A percentile compares a stretch with the other conserved stretches of the same genome.
These are phyloP conservation scores for Acrobasis suavella DNA, from an alignment of 2,888 invertebrate species.

Conservation along the genomic window DNA sequence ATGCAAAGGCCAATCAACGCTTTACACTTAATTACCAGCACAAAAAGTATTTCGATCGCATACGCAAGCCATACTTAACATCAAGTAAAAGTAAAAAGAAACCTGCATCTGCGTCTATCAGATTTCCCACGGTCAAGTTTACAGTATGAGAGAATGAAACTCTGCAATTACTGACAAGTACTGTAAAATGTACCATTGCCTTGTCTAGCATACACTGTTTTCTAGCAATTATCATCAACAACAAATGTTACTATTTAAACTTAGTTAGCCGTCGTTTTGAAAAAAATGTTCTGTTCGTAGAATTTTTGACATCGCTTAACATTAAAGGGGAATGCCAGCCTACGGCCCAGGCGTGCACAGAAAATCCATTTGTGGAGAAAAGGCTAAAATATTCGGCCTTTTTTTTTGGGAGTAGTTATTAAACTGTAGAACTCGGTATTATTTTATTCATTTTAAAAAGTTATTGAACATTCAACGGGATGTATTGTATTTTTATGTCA, in stretches of 20 bases:
- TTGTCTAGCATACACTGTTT: background rate
- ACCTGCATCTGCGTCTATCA: conserved; percentile 41
- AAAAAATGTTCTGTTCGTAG: no score
- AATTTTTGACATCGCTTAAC: no score
- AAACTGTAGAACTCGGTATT: no score
- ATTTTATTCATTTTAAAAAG: no score
- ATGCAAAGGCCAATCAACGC: conserved; percentile 1
- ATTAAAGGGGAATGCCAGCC: no score
- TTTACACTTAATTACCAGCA: conserved; percentile 6
- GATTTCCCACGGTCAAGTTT: conserved; percentile 66
- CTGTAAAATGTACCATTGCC: conserved; percentile 17
- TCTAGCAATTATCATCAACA: conserved; percentile 4
- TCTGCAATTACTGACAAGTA: conserved; percentile 37
- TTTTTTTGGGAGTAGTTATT: no score
- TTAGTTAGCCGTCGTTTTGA: background rate
- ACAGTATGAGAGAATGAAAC: conserved; percentile 46
- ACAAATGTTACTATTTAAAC: background rate
- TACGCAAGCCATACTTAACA: conserved; percentile 38
- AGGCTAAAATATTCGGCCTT: no score
- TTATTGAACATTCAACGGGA: no score
- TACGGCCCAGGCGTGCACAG: no score
- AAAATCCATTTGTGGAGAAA: no score
- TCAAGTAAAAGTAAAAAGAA: conserved; percentile 61
- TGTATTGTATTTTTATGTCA: no score
- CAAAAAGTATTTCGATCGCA: conserved; percentile 24